Base-by-base conservation (phyloP, 1,140 invertebrate genomes). In the Homalodisca vitripennis region DNA sequence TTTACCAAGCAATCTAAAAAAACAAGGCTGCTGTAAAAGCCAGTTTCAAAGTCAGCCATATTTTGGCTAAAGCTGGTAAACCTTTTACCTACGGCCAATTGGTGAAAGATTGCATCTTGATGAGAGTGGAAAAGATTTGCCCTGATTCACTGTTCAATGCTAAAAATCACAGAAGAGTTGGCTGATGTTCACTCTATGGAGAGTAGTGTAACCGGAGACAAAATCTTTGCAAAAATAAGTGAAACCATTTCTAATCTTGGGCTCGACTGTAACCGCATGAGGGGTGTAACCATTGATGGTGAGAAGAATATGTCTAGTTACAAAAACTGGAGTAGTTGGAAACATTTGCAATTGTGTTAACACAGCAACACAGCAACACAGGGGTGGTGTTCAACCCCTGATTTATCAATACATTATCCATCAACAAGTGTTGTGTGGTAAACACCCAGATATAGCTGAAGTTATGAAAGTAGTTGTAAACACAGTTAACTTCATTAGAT, bases 381-480 rank as follows among this genome's bases (percentile, higher is more conserved):
- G n/a, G n/a, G 34, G 60, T 27, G 34, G 51, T 67, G 6, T 14
- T 12, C 48, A 12, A 14, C 48, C 51, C 27, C 68, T 76, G 69
- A 71, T 70, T 60, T 69, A 74, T 65, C 78, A 78, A 67, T 77
- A 74, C 70, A 76, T 78, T 46, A 78, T 78, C 70, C 75, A 78
- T 72, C 77, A 78, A 68, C 71, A 78, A 68, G 64, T 67, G 46
- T 68, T 79, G 22, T 77, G 74, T 73, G 41, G 60, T 20, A 71
- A 73, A 71, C 69, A 72, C 64, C 70, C 75, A 17, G 70, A 68
- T 67, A 74, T 76, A 64, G 65, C 72, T 69, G 67, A 76, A 76
- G 73, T 79, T 53, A 78, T 78, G 73, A 65, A 73, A 29, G 64
- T 73, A 30, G 74, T 76, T 65, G 70, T 78, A 67, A 74, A 74